These are phyloP conservation scores for Enteromius unitaeniatus DNA, from an alignment of 2,797 vertebrate genomes.

Conservation along the genomic window DNA sequence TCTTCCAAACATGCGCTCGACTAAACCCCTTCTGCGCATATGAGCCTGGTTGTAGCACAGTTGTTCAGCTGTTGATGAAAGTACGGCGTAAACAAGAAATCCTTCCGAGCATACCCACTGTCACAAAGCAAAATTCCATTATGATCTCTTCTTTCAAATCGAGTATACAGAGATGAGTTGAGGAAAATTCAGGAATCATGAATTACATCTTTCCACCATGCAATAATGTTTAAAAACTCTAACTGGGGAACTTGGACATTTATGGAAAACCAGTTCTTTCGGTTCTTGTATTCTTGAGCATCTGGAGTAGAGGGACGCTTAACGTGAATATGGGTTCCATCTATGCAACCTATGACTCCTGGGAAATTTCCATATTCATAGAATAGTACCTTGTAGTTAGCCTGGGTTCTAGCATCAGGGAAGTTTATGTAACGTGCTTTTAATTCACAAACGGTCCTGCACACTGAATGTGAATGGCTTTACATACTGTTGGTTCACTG, in stretches of 20 bases:
- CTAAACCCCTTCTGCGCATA: slow-evolving; percentile 5
- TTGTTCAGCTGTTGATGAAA: slow-evolving; percentile 32
- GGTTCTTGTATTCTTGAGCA: neutral
- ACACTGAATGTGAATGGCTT: neutral
- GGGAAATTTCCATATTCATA: neutral
- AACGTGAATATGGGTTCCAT: neutral
- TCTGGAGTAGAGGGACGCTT: neutral
- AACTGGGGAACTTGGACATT: neutral
- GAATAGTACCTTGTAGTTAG: neutral
- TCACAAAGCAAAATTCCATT: neutral
- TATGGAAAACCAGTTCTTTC: neutral
- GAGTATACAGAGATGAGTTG: neutral
- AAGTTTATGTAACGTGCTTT: neutral
- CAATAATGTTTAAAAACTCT: neutral
- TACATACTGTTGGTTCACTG: neutral
- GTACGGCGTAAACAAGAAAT: slow-evolving; percentile 21
- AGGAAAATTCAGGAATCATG: neutral
- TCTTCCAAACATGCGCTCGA: slow-evolving; percentile 26
- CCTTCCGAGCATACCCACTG: neutral
- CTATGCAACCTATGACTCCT: neutral
- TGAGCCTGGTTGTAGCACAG: neutral
- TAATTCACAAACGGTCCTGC: neutral
- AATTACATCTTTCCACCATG: neutral
- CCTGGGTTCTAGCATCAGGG: neutral
- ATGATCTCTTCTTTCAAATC: neutral